phyloP scores from a whole-genome alignment of 2,113 vertebrate species.

The Motacilla tschutschensis region DNA sequence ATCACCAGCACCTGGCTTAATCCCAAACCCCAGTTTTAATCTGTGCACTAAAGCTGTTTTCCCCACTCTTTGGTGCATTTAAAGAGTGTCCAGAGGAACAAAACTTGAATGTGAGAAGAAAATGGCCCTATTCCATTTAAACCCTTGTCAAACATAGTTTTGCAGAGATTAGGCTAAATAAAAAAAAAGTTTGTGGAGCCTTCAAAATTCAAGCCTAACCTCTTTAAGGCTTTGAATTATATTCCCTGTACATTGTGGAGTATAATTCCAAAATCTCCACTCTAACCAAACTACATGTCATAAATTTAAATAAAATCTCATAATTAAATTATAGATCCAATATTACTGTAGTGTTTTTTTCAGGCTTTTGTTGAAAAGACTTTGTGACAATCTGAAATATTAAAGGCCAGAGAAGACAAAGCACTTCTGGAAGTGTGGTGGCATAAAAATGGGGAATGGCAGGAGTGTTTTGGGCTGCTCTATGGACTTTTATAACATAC shows the following conservation, averaged over 20 bases:
- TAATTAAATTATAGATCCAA: neutral
- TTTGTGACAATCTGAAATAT: neutral
- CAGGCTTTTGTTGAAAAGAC: neutral
- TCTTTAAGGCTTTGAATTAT: neutral
- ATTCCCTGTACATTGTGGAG: neutral
- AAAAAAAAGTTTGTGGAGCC: neutral
- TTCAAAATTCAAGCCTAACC: neutral
- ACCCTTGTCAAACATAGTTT: neutral
- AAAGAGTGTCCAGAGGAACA: neutral
- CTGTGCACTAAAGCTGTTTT: neutral
- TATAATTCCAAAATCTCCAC: neutral
- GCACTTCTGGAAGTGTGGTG: neutral
- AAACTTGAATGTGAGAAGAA: neutral
- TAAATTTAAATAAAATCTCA: neutral
- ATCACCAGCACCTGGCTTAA: neutral
- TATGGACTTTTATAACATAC: neutral
- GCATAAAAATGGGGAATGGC: neutral
- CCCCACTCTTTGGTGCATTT: neutral
- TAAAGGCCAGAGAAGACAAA: neutral
- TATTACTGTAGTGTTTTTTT: neutral
- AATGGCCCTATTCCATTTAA: neutral
- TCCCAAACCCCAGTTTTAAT: neutral
- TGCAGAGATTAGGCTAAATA: neutral
- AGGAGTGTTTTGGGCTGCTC: neutral
- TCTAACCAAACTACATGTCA: neutral